Evolutionary conservation across 2,888 invertebrate genomes (phyloP).

Genomic region (Platycheirus rosarum): DNA sequence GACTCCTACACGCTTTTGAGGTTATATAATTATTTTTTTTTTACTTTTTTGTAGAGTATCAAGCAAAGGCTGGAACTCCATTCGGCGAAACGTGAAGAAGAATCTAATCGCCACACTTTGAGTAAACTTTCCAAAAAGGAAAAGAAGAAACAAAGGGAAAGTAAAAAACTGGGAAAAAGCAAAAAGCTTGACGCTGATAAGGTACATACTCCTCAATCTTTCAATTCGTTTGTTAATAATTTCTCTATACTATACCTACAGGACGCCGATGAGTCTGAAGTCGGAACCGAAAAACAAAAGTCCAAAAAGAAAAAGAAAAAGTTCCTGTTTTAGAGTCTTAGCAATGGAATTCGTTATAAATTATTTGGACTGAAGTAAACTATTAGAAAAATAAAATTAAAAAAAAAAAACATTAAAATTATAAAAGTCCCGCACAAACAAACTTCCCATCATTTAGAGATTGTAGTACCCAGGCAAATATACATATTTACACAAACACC

Average conservation of each 20-base stretch:
- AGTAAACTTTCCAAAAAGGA: slow-evolving; percentile 82
- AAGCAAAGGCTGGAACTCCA: slow-evolving; percentile 80
- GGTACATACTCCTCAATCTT: slow-evolving; percentile 77
- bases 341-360: slow-evolving; percentile 47
- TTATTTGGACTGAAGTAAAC: slow-evolving; percentile 63
- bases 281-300: slow-evolving; percentile 78
- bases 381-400: slow-evolving; percentile 3
- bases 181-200: slow-evolving; percentile 86
- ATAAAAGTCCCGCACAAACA: slow-evolving; percentile 34
- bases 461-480: slow-evolving; percentile 44
- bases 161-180: slow-evolving; percentile 83
- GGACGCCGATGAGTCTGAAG: slow-evolving; percentile 80
- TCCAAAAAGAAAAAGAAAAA: slow-evolving; percentile 80
- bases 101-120: slow-evolving; percentile 79
- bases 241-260: slow-evolving; percentile 30
- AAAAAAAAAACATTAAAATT: slow-evolving; percentile 13
- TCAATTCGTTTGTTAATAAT: no score
- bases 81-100: slow-evolving; percentile 84
- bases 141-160: slow-evolving; percentile 84
- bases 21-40: background rate
- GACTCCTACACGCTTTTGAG: no score
- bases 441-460: slow-evolving; percentile 51
- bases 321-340: slow-evolving; percentile 77
- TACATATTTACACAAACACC: slow-evolving; percentile 5
- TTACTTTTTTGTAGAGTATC: slow-evolving; percentile 77